Percentiles rank a stretch among this genome's conserved stretches.
Conservation (phyloP, 1,140 invertebrate genomes). For the Onthophagus taurus region DNA sequence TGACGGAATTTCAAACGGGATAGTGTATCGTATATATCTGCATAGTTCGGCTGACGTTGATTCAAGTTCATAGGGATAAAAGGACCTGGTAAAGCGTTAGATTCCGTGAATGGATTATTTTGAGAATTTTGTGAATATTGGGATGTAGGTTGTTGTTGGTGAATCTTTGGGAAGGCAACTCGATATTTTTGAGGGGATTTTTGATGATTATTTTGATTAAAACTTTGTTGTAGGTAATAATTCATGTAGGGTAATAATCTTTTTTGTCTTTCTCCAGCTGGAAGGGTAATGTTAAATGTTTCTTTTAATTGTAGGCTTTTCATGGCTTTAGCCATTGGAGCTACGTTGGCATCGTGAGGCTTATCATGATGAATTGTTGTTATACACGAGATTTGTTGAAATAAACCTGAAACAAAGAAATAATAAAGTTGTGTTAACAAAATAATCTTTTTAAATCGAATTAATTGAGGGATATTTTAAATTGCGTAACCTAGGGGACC, state of each 20-base stretch:
- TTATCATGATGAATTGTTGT: constrained; percentile 33
- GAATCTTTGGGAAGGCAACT: too few relatives aligned
- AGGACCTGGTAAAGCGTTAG: constrained; percentile 33
- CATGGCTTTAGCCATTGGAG: constrained; percentile 18
- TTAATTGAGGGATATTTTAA: too few relatives aligned
- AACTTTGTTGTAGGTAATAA: constrained; percentile 60
- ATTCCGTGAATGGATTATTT: constrained; percentile 32
- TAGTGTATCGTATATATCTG: constrained; percentile 33
- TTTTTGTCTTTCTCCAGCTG: constrained; percentile 48
- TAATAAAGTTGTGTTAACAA: neutral
- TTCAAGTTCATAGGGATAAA: constrained; percentile 26
- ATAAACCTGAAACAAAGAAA: constrained; percentile 5
- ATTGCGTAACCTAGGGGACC: too few relatives aligned
- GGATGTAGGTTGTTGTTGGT: constrained; percentile 2
- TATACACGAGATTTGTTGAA: constrained; percentile 15
- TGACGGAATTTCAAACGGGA: constrained; percentile 30
- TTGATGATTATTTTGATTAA: constrained; percentile 27
- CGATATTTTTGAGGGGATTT: too few relatives aligned
- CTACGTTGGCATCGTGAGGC: constrained; percentile 22
- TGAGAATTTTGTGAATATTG: constrained; percentile 6
- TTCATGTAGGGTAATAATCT: constrained; percentile 73
- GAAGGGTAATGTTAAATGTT: constrained; percentile 17
- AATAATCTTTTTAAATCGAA: neutral
- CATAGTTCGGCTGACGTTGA: constrained; percentile 23
- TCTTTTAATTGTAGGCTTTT: constrained; percentile 4